Evolutionary conservation across 2,113 vertebrate genomes (phyloP).

Genomic region (Microtus ochrogaster): DNA sequence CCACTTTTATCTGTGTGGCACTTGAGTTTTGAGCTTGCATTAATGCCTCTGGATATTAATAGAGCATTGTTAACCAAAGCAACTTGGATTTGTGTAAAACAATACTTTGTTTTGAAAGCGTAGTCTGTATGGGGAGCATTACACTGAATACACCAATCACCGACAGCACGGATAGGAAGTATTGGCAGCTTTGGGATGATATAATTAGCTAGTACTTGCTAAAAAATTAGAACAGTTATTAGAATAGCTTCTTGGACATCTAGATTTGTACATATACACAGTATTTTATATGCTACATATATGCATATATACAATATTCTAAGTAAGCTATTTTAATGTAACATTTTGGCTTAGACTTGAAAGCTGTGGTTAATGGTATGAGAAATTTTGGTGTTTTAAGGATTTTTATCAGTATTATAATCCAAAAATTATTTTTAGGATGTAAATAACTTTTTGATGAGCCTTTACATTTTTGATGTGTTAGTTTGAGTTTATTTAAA

Average conservation of each 20-base stretch:
- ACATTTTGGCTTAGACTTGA: slow-evolving; percentile 39
- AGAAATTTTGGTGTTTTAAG: slow-evolving; percentile 41
- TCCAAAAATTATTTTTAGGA: slow-evolving; percentile 44
- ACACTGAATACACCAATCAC: slow-evolving; percentile 82
- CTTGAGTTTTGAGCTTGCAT: slow-evolving; percentile 84
- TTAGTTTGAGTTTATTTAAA: slow-evolving; percentile 39
- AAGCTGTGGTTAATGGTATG: slow-evolving; percentile 29
- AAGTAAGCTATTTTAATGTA: slow-evolving; percentile 40
- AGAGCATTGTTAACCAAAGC: slow-evolving; percentile 83
- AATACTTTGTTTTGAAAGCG: slow-evolving; percentile 84
- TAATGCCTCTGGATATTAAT: slow-evolving; percentile 84
- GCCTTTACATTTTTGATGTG: slow-evolving; percentile 2
- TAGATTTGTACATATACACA: slow-evolving; percentile 2
- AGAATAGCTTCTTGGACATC: slow-evolving; percentile 45
- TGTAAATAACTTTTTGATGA: slow-evolving; percentile 13
- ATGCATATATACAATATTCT: neutral
- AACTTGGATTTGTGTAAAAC: slow-evolving; percentile 82
- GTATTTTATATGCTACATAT: neutral
- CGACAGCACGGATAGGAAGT: slow-evolving; percentile 79
- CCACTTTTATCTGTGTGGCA: slow-evolving; percentile 80
- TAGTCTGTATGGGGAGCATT: slow-evolving; percentile 76
- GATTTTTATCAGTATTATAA: slow-evolving; percentile 45
- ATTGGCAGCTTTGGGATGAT: slow-evolving; percentile 72
- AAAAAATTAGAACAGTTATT: neutral
- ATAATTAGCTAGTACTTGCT: slow-evolving; percentile 69